Evolutionary conservation across 1,140 invertebrate genomes (phyloP).

Genomic region (Psilanteris sp.): DNA sequence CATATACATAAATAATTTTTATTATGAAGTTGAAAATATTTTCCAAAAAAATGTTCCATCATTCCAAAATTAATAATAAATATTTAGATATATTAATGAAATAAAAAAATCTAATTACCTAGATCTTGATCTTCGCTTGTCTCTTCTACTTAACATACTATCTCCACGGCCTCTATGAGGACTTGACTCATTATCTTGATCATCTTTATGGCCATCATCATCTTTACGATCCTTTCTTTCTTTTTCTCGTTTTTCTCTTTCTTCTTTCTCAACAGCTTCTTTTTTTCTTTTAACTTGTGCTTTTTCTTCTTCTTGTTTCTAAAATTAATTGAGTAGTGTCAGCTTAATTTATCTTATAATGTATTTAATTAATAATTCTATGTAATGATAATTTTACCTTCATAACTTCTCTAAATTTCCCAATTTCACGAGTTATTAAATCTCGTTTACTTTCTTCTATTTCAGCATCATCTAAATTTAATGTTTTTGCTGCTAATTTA

Average conservation of each 20-base stretch:
- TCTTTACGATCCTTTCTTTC: slow-evolving; percentile 73
- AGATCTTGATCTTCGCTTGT: slow-evolving; percentile 79
- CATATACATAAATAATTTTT: no score
- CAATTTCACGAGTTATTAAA: slow-evolving; percentile 97
- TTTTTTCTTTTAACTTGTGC: slow-evolving; percentile 82
- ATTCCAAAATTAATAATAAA: no score
- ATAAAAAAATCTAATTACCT: slow-evolving; percentile 68
- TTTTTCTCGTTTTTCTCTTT: slow-evolving; percentile 77
- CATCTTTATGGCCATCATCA: slow-evolving; percentile 75
- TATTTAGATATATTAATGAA: neutral
- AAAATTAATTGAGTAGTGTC: no score
- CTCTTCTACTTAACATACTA: slow-evolving; percentile 73
- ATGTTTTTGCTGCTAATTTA: slow-evolving; percentile 81
- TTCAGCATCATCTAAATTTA: slow-evolving; percentile 89
- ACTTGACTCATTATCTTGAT: slow-evolving; percentile 76
- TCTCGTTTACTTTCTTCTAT: slow-evolving; percentile 98
- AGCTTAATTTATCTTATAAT: no score
- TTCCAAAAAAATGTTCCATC: no score
- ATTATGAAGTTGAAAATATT: no score
- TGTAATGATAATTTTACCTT: no score
- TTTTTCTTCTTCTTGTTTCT: slow-evolving; percentile 85
- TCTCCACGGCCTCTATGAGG: slow-evolving; percentile 75
- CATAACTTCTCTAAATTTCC: slow-evolving; percentile 97
- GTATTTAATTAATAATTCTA: no score
- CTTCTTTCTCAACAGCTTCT: slow-evolving; percentile 78